Evolutionary conservation across 1,140 invertebrate genomes (phyloP), one percentile per base, ranked within the genome.

Genomic region (Brachionus paranguensis): DNA sequence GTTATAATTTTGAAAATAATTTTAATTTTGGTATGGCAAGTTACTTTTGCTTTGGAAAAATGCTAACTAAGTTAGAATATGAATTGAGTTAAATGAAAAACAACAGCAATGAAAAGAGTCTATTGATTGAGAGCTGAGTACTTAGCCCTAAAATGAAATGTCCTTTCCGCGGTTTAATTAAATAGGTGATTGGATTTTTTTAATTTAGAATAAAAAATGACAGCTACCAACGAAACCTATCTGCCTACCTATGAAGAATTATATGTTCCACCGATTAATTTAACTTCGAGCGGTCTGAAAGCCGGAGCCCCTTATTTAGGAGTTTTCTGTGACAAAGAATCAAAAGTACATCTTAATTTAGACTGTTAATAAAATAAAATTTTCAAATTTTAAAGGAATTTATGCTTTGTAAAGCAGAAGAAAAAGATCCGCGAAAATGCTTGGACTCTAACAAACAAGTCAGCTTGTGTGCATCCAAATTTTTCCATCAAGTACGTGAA

Each of bases 391-490:
- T 68, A 7, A 53, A 84, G 83, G 84, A 84, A 68, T 84, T 84
- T 68, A 84, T 84, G 84, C 20, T 84, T 10, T 84, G 84, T 20
- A 72, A 70, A 68, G 3, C 33, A 1, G 84, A 84, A 70, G 84
- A 84, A n/a, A 27, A 78, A 68, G 84, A 84, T 65, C 50, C 84
- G 5, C 29, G 84, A 78, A 78, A 79, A 50, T 84, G 84, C 55
- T 20, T 84, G 27, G 64, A 76, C 0, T 41, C 53, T 27, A 65
- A 68, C 37, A 78, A 79, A 50, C 53, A 64, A 47, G 53, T 84
- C 8, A 78, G 55, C 33, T 53, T 64, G 41, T 84, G 84, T 70
- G 47, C 84, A n/a, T 47, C 50, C 17, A 55, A 78, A 11, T 76
- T 78, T 53, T 84, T 78, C 37, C 50, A 60, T 17, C 17, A 60